These are phyloP conservation scores for Sitodiplosis mosellana DNA, from an alignment of 1,140 invertebrate species.

Conservation along the genomic window DNA sequence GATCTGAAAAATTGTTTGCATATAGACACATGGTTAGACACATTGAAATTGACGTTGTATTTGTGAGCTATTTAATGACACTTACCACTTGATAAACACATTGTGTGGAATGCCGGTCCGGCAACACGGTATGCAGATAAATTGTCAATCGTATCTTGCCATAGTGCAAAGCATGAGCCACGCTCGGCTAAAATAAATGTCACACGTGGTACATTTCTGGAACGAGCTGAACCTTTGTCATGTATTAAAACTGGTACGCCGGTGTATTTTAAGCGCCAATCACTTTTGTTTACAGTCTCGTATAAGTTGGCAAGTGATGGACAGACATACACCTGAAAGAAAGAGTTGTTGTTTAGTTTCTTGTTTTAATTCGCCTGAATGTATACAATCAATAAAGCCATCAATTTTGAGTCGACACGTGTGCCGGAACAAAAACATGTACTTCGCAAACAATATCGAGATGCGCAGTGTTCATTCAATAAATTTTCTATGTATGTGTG, in stretches of 20 bases:
- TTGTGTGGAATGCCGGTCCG: constrained; percentile 59
- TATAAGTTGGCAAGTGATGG: constrained; percentile 64
- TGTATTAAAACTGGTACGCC: constrained; percentile 66
- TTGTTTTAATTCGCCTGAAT: too few relatives aligned
- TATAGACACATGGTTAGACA: not conserved
- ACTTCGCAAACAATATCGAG: too few relatives aligned
- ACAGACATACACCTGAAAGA: constrained; percentile 49
- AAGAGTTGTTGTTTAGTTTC: too few relatives aligned
- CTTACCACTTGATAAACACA: constrained; percentile 45
- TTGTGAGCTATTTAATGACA: not conserved
- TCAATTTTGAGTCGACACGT: too few relatives aligned
- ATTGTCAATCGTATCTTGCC: constrained; percentile 65
- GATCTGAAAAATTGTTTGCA: constrained; percentile 10
- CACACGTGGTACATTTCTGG: constrained; percentile 49
- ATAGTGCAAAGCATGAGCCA: constrained; percentile 69
- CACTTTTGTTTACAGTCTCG: constrained; percentile 34
- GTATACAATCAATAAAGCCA: too few relatives aligned
- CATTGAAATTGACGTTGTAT: not conserved
- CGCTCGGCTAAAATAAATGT: constrained; percentile 62
- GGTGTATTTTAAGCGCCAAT: constrained; percentile 59
- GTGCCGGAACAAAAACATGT: too few relatives aligned
- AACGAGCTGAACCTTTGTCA: constrained; percentile 53
- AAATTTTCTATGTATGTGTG: too few relatives aligned
- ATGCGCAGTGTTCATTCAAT: too few relatives aligned
- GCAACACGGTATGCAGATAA: constrained; percentile 43